Evolutionary conservation across 2,113 vertebrate genomes (phyloP).

Genomic region (Noctilio leporinus): DNA sequence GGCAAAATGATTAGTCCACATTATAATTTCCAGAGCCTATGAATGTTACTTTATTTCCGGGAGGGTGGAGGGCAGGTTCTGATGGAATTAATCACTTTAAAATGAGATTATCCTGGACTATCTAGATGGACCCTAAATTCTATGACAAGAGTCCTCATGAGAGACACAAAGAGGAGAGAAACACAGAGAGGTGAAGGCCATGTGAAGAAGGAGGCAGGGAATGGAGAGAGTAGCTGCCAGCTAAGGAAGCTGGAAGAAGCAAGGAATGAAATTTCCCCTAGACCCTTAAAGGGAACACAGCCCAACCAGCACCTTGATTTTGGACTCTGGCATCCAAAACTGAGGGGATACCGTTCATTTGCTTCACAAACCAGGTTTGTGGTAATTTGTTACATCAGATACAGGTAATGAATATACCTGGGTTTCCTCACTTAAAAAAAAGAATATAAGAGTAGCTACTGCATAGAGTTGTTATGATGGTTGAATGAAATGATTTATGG

Average conservation of each 20-base stretch:
- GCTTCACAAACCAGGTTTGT: neutral
- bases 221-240: neutral
- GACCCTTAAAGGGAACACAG: neutral
- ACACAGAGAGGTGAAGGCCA: neutral
- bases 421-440: neutral
- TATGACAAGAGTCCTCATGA: neutral
- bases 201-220: neutral
- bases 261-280: neutral
- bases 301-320: neutral
- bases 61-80: neutral
- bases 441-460: neutral
- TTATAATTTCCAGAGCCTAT: neutral
- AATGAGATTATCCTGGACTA: neutral
- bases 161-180: neutral
- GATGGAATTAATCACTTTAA: neutral
- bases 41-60: neutral
- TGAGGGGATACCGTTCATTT: neutral
- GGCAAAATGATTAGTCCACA: neutral
- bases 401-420: neutral
- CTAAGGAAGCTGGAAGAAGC: neutral
- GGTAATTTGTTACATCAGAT: neutral
- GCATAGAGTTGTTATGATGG: neutral
- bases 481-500: neutral
- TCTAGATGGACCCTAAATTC: neutral
- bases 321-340: neutral